Evolutionary conservation across 2,797 vertebrate genomes (phyloP), one percentile per base, ranked within the genome.

Genomic region (Ataeniobius toweri): DNA sequence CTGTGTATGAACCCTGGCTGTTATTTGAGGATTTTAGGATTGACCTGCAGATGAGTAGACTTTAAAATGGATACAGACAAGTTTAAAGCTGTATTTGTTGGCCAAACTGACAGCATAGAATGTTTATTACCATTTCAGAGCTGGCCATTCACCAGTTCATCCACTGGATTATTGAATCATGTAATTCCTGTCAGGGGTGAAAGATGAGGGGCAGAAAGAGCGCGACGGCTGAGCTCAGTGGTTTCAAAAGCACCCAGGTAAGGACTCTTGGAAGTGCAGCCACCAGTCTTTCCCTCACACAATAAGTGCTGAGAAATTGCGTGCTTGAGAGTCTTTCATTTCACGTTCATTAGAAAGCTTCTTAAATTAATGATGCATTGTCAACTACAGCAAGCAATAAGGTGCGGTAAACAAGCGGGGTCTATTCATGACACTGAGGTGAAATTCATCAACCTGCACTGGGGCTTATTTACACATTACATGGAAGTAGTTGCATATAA

Each of bases 181-280:
- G 91, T 90, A 80, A 93, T 93, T 92, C 88, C 86, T 91, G 93
- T 94, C 94, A 87, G 1, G 84, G 89, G 83, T 93, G 92, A 94
- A 89, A 86, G 86, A 93, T 92, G 92, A 87, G 85, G 56, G 83
- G 83, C 82, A n/a, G 18, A 88, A 59, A 80, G 81, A 79, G 85
- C 71, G 28, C 51, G 77, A 73, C 72, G 28, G 71, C 82, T 77
- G 82, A 76, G 87, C 79, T 87, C 82, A 71, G 74, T 36, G 75
- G 84, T 86, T 90, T 92, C 87, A 89, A 83, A 80, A 80, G 83
- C 77, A 6, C 63, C 63, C 79, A 67, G 84, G 85, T 84, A 51
- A 82, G 72, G 78, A 75, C 80, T 84, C 24, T 22, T 79, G 74
- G 28, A 89, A 89, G 84, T 78, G 68, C 86, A 81, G 75, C 78